Base-by-base conservation (phyloP, 2,797 vertebrate genomes). In the Rhinophrynus dorsalis region DNA sequence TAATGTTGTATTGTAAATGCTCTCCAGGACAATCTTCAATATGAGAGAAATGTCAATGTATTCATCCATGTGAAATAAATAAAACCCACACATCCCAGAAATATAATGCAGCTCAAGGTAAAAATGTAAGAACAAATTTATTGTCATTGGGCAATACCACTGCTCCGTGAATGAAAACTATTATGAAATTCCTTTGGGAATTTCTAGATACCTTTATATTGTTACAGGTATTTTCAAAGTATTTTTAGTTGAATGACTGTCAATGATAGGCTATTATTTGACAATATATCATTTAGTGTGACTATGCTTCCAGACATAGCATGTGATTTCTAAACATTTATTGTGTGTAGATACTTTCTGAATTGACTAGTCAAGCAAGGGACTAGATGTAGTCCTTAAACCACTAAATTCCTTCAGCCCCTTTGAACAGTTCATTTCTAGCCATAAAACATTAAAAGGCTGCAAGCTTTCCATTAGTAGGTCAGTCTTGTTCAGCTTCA, bases 201-300 rank as follows among this genome's bases (percentile, higher is more conserved):
- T 80, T 79, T 67, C 81, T 77, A 58, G 57, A 66, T 80, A 79
- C 76, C 68, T 63, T 81, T 56, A 68, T 63, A n/a, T 76, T 82
- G 75, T 74, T 78, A 81, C 77, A 85, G 80, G 80, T 76, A 79
- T 75, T 79, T 76, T 82, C 13, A 52, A 67, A 75, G 33, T 86
- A 85, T 88, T 85, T 83, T 85, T 85, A 85, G 85, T 33, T 2
- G 40, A 13, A 69, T 81, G 82, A 78, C 81, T 80, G 30, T 1
- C 6, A 32, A 75, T 77, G 62, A 24, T 61, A 66, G 55, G 74
- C 77, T 81, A 55, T 83, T 81, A 76, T 68, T 78, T 87, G 80
- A 80, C 82, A 50, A 58, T 74, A 21, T 56, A 18, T 80, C 79
- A 79, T 87, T 85, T 86, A 78, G 3, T 35, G 67, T 79, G 68